A percentile compares a stretch with the other conserved stretches of the same genome.
phyloP scores from a whole-genome alignment of 2,888 invertebrate species.

The Fissipunctia ypsillon region DNA sequence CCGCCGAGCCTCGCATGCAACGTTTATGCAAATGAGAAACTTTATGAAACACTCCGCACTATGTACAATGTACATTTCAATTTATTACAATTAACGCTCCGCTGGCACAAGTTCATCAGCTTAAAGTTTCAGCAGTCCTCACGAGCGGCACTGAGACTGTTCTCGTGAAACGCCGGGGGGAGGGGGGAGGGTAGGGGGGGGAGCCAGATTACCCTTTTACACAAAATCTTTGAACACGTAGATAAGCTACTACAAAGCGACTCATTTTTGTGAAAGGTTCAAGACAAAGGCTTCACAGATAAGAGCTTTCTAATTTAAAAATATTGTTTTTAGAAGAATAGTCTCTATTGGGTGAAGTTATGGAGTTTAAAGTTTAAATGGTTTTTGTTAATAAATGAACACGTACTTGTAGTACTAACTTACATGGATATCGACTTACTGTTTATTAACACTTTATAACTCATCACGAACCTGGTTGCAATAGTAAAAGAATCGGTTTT shows the following conservation, averaged over 20 bases:
- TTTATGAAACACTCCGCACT: neutral
- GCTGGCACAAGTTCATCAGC: conserved; percentile 8
- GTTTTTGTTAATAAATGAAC: conserved; percentile 15
- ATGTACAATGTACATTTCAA: neutral
- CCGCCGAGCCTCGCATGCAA: no score
- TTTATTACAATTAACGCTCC: conserved; percentile 16
- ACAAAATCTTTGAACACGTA: conserved; percentile 49
- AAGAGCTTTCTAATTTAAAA: conserved; percentile 62
- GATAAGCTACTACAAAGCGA: conserved; percentile 59
- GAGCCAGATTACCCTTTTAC: conserved; percentile 42
- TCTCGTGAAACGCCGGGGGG: no score
- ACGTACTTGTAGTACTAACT: neutral
- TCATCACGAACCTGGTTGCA: no score
- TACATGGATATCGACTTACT: neutral
- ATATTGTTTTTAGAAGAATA: conserved; percentile 40
- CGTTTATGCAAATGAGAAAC: neutral
- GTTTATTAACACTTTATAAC: no score
- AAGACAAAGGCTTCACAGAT: conserved; percentile 55
- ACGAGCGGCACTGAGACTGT: neutral
- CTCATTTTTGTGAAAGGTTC: conserved; percentile 57
- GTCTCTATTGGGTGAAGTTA: conserved; percentile 8
- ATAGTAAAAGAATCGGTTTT: no score
- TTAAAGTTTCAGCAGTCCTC: conserved; percentile 30
- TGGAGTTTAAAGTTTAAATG: neutral
- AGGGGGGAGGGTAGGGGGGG: no score